These are phyloP conservation scores for Polypedilum pembai DNA, from an alignment of 1,140 invertebrate species.

Conservation along the genomic window DNA sequence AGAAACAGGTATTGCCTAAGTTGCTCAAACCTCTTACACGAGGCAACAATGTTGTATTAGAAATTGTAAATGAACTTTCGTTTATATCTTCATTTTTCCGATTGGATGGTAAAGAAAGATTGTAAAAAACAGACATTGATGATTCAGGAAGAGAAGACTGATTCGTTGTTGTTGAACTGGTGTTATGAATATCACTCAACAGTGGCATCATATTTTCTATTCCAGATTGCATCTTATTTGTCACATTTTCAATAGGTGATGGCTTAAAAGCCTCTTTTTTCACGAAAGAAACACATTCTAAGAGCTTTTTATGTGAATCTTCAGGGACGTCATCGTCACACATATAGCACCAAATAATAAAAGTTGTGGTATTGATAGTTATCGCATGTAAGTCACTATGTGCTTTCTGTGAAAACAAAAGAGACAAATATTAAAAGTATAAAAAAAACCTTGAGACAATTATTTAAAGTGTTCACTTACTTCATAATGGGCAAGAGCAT, in stretches of 20 bases:
- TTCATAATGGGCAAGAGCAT: slow-evolving; percentile 69
- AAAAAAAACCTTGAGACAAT: background rate
- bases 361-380: slow-evolving; percentile 61
- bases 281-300: slow-evolving; percentile 55
- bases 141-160: background rate
- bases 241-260: slow-evolving; percentile 34
- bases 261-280: slow-evolving; percentile 47
- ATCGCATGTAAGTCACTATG: slow-evolving; percentile 68
- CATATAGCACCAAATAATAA: slow-evolving; percentile 67
- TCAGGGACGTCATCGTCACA: slow-evolving; percentile 55
- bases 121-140: background rate
- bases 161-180: background rate
- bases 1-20: slow-evolving; percentile 94
- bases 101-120: background rate
- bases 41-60: slow-evolving; percentile 38
- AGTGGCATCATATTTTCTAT: slow-evolving; percentile 35
- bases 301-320: slow-evolving; percentile 53
- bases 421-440: slow-evolving; percentile 2
- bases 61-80: slow-evolving; percentile 29
- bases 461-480: slow-evolving; percentile 31
- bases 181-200: slow-evolving; percentile 29
- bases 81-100: slow-evolving; percentile 22
- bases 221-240: slow-evolving; percentile 35
- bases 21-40: slow-evolving; percentile 66
- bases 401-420: slow-evolving; percentile 46